A percentile compares a stretch with the other conserved stretches of the same genome.
These are phyloP conservation scores for Chlorocebus sabaeus DNA, from an alignment of 2,113 vertebrate genomes.

Conservation along the genomic window DNA sequence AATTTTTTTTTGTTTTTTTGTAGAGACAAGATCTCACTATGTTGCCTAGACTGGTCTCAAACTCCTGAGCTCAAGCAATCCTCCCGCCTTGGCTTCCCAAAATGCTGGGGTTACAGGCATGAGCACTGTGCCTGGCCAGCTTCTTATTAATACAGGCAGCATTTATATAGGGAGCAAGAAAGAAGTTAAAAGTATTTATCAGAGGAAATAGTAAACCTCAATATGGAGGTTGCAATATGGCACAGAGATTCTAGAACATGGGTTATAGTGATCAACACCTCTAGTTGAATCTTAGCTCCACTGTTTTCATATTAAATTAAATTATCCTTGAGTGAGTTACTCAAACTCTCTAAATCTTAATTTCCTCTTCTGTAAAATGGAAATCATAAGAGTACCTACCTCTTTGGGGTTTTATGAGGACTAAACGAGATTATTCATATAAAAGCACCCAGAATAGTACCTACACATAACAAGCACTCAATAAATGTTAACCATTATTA, in stretches of 20 bases:
- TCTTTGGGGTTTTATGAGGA: not conserved
- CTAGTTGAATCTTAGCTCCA: not conserved
- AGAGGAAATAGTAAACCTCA: not conserved
- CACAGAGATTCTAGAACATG: not conserved
- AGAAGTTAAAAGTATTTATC: not conserved
- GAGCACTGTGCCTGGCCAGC: not conserved
- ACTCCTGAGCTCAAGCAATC: no score
- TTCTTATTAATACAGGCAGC: not conserved
- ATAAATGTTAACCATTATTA: not conserved
- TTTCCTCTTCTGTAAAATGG: conserved; percentile 4
- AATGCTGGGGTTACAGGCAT: no score
- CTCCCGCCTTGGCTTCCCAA: no score
- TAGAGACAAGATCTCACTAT: no score
- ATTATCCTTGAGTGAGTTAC: not conserved
- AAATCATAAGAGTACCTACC: not conserved
- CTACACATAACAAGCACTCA: not conserved
- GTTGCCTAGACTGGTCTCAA: no score
- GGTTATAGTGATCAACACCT: not conserved
- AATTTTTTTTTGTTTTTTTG: no score
- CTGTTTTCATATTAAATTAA: not conserved
- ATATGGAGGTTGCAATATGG: no score
- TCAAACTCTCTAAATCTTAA: conserved; percentile 1
- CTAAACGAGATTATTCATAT: not conserved
- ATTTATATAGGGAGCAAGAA: not conserved
- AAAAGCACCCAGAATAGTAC: not conserved